phyloP scores from a whole-genome alignment of 2,888 invertebrate genomes.

The Hoplodrina blanda region DNA sequence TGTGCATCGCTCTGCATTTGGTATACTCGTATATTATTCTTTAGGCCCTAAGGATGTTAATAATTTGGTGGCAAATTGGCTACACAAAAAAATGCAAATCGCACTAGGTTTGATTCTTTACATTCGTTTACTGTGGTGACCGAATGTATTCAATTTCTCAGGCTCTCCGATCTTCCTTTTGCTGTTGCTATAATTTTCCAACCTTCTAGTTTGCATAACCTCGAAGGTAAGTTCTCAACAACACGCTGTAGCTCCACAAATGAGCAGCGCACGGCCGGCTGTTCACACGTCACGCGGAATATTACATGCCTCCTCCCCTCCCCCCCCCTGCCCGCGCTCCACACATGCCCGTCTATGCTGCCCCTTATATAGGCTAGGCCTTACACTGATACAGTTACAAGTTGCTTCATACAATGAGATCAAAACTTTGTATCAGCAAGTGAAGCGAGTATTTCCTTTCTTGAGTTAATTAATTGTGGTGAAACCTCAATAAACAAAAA shows the following conservation, averaged over 20 bases:
- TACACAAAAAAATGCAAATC: too few relatives aligned
- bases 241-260: conserved; percentile 79
- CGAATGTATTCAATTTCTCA: background rate
- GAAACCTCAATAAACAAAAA: background rate
- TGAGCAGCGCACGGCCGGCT: conserved; percentile 80
- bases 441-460: too few relatives aligned
- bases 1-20: background rate
- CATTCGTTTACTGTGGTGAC: too few relatives aligned
- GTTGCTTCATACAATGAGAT: background rate
- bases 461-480: background rate
- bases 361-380: conserved; percentile 17
- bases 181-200: too few relatives aligned
- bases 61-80: background rate
- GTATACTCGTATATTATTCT: background rate
- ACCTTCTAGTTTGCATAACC: background rate
- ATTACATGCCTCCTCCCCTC: conserved; percentile 28
- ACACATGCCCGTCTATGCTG: conserved; percentile 11
- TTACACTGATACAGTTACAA: conserved; percentile 15
- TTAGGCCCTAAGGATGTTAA: background rate
- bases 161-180: too few relatives aligned
- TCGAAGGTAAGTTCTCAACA: background rate
- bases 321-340: background rate
- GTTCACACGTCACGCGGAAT: conserved; percentile 78
- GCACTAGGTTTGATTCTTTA: too few relatives aligned
- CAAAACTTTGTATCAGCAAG: background rate